Base-by-base conservation (phyloP, 2,888 invertebrate genomes). In the Timandra comae region DNA sequence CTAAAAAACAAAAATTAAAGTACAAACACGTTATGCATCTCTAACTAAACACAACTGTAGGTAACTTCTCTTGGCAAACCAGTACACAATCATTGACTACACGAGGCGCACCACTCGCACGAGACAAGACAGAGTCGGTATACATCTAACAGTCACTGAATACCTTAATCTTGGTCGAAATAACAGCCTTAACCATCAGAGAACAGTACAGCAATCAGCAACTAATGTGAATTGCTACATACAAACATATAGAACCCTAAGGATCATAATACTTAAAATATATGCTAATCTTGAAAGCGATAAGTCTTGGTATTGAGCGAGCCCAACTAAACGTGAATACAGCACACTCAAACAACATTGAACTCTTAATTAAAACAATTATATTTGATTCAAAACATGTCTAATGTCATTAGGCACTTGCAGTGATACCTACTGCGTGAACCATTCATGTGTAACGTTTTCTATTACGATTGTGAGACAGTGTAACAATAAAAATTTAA, bases 1-100 rank as follows among this genome's bases (percentile, higher is more conserved):
- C 84, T 84, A 85, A 84, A 85, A 84, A 84, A 84, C 85, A 85
- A 85, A 84, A 85, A 84, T 84, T 85, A 84, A 82, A 84, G 84
- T 84, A 85, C 84, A 85, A 84, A 85, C 84, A 85, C 82, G 84
- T 84, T 85, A 84, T 82, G 84, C 78, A 81, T 81, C 67, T 76
- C 80, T 84, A 85, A 80, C 76, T 82, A 76, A 82, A 82, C 81
- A 81, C 81, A 82, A 84, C 78, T 84, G 80, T 81, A 80, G 85
- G 85, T 85, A 85, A 85, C 85, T 84, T 81, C 80, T 82, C 84
- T 81, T 80, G 84, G 84, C 84, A 82, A 82, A 80, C 79, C 81
- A 71, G 66, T 76, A 70, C 73, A 75, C 71, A 68, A 67, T 73
- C 71, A 60, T 67, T 79, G 81, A 82, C 81, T 80, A 72, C 65